Base-by-base conservation (phyloP, 2,888 invertebrate species). In the Pelosia muscerda region DNA sequence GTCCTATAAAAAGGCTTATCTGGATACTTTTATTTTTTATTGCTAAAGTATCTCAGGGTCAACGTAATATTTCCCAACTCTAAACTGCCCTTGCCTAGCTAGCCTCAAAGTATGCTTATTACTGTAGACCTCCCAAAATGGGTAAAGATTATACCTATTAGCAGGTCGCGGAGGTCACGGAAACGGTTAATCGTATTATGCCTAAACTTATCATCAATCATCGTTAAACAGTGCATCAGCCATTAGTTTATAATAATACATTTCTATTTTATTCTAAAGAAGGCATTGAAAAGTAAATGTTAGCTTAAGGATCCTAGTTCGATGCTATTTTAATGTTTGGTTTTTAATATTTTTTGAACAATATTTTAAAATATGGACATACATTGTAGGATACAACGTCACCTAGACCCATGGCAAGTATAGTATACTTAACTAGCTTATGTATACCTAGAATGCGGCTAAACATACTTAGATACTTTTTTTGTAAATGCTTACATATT, bases 161-260 rank as follows among this genome's bases (percentile, higher is more conserved):
- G 28, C 15, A 42, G 38, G 31, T 65, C 49, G 38, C 23, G n/a
- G 23, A n/a, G 57, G 62, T 66, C 62, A 68, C 54, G 19, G 34
- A 56, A 67, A 71, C 63, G 34, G 68, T 53, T 25, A 69, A 67
- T 55, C 59, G 19, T 34, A 66, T 66, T 58, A 55, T 22, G 55
- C 23, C 54, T 67, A 67, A 62, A 59, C 65, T 54, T 59, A 28
- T 13, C 65, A 53, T 65, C 22, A 57, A 42, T 64, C 56, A 64
- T 42, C 42, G 42, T 23, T 58, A 59, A 38, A 34, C 42, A 42
- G 56, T 49, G 19, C 23, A n/a, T 2, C 59, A 22, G 25, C 25
- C 55, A 64, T 42, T 57, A 42, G 26, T 38, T 26, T 26, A 42
- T 25, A 38, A 57, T 22, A 57, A 64, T 25, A n/a, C 34, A 63